These are phyloP conservation scores for Zalophus californianus DNA, from an alignment of 2,797 vertebrate species.

Conservation along the genomic window DNA sequence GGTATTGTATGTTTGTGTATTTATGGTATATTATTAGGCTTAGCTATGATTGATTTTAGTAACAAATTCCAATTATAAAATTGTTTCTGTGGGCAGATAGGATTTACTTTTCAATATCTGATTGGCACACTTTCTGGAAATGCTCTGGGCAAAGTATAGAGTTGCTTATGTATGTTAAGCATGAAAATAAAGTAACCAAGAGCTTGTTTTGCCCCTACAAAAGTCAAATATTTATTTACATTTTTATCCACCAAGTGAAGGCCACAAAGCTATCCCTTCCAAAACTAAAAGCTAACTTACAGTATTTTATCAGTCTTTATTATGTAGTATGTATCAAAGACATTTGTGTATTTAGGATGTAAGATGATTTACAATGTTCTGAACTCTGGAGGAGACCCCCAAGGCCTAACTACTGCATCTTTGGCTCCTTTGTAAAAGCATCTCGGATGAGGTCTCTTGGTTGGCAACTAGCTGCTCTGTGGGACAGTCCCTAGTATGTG, in stretches of 20 bases:
- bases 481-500: neutral
- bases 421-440: neutral
- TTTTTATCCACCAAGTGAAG: constrained; percentile 9
- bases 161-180: neutral
- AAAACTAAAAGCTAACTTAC: constrained; percentile 10
- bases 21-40: constrained; percentile 41
- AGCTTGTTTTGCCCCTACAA: neutral
- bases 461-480: neutral
- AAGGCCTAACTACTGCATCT: neutral
- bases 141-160: constrained; percentile 26
- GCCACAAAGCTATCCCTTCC: neutral
- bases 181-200: constrained; percentile 45
- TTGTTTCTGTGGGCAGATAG: constrained; percentile 19
- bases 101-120: constrained; percentile 37
- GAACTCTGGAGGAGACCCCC: neutral
- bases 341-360: neutral
- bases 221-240: constrained; percentile 30
- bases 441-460: neutral
- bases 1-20: neutral
- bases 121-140: constrained; percentile 35
- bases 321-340: neutral
- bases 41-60: constrained; percentile 46
- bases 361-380: neutral
- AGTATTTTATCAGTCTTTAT: constrained; percentile 48
- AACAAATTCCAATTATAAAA: constrained; percentile 33